These are phyloP conservation scores for Nibea coibor DNA, from an alignment of 2,113 vertebrate species.

Conservation along the genomic window DNA sequence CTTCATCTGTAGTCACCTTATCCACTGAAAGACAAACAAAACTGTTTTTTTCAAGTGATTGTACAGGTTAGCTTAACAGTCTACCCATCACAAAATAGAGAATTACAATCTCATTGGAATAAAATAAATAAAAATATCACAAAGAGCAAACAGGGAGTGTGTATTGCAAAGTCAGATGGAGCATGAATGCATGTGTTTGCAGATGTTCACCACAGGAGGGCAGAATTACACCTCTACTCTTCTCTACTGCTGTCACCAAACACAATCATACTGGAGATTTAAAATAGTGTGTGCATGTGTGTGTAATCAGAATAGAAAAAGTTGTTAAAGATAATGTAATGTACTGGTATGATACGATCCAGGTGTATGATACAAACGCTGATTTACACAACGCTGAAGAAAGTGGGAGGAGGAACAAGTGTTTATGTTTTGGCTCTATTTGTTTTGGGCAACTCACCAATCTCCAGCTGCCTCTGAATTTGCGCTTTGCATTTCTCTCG, in stretches of 20 bases:
- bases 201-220: slow-evolving; percentile 29
- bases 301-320: neutral
- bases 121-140: neutral
- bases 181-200: neutral
- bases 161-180: no score
- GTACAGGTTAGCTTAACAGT: neutral
- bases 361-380: neutral
- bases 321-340: neutral
- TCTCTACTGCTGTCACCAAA: neutral
- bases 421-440: neutral
- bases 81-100: neutral
- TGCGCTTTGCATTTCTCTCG: slow-evolving; percentile 91
- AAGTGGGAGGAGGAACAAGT: neutral
- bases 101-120: neutral
- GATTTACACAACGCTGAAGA: slow-evolving; percentile 3
- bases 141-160: neutral
- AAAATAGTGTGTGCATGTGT: neutral
- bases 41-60: neutral
- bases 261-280: neutral
- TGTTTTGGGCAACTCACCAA: slow-evolving; percentile 87
- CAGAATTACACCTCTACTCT: neutral
- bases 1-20: slow-evolving; percentile 88
- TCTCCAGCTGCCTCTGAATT: slow-evolving; percentile 93
- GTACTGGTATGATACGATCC: neutral
- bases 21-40: slow-evolving; percentile 83